Evolutionary conservation across 2,113 vertebrate species (phyloP).

Genomic region (Kobus ellipsiprymnus): DNA sequence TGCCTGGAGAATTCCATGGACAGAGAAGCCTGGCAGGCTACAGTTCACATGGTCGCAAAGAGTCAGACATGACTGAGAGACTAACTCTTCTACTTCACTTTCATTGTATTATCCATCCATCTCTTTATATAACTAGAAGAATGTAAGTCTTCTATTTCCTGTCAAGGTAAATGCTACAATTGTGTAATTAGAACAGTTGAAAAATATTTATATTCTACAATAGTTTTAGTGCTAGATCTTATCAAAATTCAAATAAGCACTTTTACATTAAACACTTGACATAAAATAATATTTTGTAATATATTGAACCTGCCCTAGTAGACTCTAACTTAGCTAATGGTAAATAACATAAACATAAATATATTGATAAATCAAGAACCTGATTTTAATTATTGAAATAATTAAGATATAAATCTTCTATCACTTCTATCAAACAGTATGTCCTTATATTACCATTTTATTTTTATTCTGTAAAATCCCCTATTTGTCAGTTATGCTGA

Average conservation of each 20-base stretch:
- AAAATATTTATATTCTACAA: neutral
- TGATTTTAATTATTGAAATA: neutral
- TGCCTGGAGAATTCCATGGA: neutral
- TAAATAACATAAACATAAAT: neutral
- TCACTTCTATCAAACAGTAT: neutral
- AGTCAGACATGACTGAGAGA: neutral
- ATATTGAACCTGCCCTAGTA: neutral
- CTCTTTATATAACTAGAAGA: neutral
- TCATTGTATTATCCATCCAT: neutral
- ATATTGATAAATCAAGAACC: neutral
- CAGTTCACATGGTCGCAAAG: neutral
- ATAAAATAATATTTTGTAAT: neutral
- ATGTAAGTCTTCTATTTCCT: neutral
- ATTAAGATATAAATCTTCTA: neutral
- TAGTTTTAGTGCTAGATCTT: neutral
- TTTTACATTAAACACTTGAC: neutral
- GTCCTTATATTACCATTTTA: neutral
- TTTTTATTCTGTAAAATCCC: neutral
- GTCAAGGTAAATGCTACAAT: neutral
- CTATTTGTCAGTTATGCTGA: neutral
- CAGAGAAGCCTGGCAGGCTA: neutral
- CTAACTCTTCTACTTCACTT: neutral
- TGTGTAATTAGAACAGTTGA: neutral
- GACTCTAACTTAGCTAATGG: neutral
- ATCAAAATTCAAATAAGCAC: neutral